Percentiles rank a stretch among this genome's conserved stretches.
Conservation (phyloP, 2,113 vertebrate species). For the Otis tarda region DNA sequence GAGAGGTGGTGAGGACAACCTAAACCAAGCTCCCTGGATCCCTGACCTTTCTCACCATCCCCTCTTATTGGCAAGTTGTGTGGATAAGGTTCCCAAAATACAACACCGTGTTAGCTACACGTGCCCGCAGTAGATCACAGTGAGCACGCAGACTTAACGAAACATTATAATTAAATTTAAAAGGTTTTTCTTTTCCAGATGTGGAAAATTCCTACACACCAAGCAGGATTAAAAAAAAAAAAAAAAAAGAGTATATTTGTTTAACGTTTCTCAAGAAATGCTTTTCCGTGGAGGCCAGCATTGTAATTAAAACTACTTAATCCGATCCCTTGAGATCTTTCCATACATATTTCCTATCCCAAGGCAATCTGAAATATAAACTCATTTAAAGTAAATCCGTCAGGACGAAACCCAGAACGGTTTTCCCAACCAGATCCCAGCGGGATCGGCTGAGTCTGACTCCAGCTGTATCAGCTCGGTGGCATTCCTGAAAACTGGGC, state of each 20-base stretch:
- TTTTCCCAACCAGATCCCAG: constrained; percentile 15
- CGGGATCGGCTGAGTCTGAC: background rate
- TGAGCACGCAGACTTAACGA: background rate
- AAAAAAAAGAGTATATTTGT: background rate
- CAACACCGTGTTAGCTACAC: rapidly evolving
- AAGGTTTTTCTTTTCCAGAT: background rate
- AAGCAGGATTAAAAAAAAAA: background rate
- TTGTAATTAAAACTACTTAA: constrained; percentile 51
- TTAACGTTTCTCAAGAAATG: background rate
- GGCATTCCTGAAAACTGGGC: background rate
- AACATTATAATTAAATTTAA: background rate
- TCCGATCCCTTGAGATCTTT: constrained; percentile 21
- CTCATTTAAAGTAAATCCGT: constrained; percentile 20
- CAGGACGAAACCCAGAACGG: constrained; percentile 46
- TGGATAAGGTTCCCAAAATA: background rate
- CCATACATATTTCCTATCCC: constrained; percentile 30
- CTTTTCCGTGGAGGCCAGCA: background rate
- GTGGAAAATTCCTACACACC: background rate
- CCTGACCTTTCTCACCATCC: background rate
- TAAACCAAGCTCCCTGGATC: background rate
- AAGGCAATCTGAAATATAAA: constrained; percentile 40
- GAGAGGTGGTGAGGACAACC: background rate
- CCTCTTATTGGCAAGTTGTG: background rate
- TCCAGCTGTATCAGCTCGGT: background rate
- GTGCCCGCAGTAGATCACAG: rapidly evolving